A percentile compares a stretch with the other conserved stretches of the same genome.
phyloP scores from a whole-genome alignment of 2,888 invertebrate genomes.

The Meliscaeva auricollis region DNA sequence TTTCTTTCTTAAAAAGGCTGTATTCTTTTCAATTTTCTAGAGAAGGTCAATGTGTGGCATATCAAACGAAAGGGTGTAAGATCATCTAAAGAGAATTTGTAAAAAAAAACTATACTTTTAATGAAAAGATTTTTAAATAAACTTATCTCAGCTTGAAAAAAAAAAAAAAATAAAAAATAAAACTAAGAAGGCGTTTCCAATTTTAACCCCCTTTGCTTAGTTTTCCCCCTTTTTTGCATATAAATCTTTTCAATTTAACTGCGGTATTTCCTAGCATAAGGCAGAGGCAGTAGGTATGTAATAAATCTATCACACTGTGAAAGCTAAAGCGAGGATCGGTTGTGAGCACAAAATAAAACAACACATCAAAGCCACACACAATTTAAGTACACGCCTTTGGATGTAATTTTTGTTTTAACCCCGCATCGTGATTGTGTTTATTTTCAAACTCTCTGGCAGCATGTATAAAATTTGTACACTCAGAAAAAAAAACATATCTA shows the following conservation, averaged over 20 bases:
- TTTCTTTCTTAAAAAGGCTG: neutral
- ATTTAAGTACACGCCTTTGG: slow-evolving; percentile 63
- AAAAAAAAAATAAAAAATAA: too few relatives aligned
- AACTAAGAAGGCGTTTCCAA: slow-evolving; percentile 57
- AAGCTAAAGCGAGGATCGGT: slow-evolving; percentile 49
- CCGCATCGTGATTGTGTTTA: neutral
- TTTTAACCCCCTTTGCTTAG: slow-evolving; percentile 39
- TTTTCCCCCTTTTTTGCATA: slow-evolving; percentile 40
- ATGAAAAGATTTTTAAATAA: too few relatives aligned
- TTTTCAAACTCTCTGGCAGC: neutral
- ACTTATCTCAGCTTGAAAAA: too few relatives aligned
- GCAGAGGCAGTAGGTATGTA: slow-evolving; percentile 14
- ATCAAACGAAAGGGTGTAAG: neutral
- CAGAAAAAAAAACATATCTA: too few relatives aligned
- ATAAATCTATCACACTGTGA: slow-evolving; percentile 67
- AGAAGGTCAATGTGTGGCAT: neutral
- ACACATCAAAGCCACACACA: slow-evolving; percentile 61
- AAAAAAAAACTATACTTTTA: neutral
- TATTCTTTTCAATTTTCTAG: neutral
- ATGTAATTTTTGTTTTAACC: slow-evolving; percentile 44
- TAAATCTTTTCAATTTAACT: slow-evolving; percentile 57
- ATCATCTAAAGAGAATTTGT: neutral
- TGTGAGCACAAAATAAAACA: slow-evolving; percentile 3
- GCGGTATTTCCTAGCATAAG: slow-evolving; percentile 48
- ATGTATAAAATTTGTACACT: neutral